phyloP scores from a whole-genome alignment of 2,797 vertebrate genomes.

The Scleropages formosus region DNA sequence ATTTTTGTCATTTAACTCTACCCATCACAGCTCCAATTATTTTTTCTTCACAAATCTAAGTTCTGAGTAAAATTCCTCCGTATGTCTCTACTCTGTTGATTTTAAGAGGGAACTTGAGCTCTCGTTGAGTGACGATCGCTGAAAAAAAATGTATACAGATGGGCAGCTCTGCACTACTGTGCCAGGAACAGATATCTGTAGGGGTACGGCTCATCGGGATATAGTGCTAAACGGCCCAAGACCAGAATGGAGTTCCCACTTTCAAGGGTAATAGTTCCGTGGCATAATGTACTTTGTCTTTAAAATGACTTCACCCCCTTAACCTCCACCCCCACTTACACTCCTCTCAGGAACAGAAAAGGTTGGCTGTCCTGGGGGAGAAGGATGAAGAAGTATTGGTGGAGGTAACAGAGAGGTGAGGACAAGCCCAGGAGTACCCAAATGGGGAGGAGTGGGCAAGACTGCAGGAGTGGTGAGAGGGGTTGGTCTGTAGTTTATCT shows the following conservation, averaged over 20 bases:
- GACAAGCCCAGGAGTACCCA: neutral
- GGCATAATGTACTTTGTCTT: slow-evolving; percentile 22
- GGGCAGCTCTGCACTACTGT: slow-evolving; percentile 45
- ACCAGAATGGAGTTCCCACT: slow-evolving; percentile 65
- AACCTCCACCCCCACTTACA: neutral
- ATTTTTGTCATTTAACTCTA: neutral
- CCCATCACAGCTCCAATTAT: neutral
- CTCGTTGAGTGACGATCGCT: slow-evolving; percentile 47
- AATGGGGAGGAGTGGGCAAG: neutral
- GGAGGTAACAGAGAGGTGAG: slow-evolving; percentile 57
- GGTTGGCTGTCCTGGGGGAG: slow-evolving; percentile 63
- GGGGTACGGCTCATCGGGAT: slow-evolving; percentile 51
- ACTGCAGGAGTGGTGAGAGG: no score
- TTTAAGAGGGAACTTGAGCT: slow-evolving; percentile 29
- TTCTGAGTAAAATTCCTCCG: slow-evolving; percentile 12
- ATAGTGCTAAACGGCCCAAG: slow-evolving; percentile 56
- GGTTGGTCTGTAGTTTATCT: neutral
- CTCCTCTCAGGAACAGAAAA: slow-evolving; percentile 53
- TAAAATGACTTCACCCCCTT: slow-evolving; percentile 60
- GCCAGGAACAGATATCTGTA: slow-evolving; percentile 46
- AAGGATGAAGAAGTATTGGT: slow-evolving; percentile 67
- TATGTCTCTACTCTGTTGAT: neutral
- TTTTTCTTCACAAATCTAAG: neutral
- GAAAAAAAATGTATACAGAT: slow-evolving; percentile 58
- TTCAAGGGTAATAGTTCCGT: slow-evolving; percentile 20